These are phyloP conservation scores for Chrysolina haemoptera DNA, from an alignment of 2,888 invertebrate species.

Conservation along the genomic window DNA sequence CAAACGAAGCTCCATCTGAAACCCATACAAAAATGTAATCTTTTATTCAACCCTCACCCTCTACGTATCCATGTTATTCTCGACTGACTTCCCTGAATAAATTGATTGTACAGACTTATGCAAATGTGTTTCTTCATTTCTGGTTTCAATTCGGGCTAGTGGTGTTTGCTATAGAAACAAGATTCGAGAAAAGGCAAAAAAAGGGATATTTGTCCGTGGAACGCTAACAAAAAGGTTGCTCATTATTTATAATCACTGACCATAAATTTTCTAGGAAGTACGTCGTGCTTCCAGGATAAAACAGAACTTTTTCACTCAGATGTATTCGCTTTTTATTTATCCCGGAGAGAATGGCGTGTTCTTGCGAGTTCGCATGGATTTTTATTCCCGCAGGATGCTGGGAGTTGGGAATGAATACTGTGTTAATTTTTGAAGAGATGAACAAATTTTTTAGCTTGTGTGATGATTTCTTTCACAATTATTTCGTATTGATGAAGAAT, in stretches of 20 bases:
- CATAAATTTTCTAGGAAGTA: constrained; percentile 20
- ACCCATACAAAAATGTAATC: neutral
- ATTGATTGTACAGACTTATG: constrained; percentile 18
- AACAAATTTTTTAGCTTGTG: too few relatives aligned
- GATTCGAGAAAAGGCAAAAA: constrained; percentile 15
- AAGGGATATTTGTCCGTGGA: constrained; percentile 18
- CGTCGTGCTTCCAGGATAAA: constrained; percentile 14
- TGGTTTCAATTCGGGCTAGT: constrained; percentile 1
- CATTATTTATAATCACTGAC: constrained; percentile 24
- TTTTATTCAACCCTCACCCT: neutral
- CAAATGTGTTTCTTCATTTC: constrained; percentile 17
- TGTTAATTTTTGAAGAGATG: neutral
- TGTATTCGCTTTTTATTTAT: constrained; percentile 12
- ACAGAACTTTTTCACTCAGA: constrained; percentile 11
- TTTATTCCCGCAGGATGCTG: neutral
- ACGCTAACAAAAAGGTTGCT: constrained; percentile 17
- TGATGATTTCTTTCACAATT: too few relatives aligned
- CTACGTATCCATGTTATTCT: neutral
- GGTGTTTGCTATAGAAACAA: constrained; percentile 15
- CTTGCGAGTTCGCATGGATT: neutral
- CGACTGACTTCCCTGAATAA: neutral
- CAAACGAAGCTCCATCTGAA: neutral
- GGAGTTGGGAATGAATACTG: neutral
- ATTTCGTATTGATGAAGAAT: too few relatives aligned
- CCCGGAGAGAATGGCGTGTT: neutral